A percentile compares a stretch with the other conserved stretches of the same genome.
These are phyloP conservation scores for Hipposideros armiger DNA, from an alignment of 2,113 vertebrate genomes.

Conservation along the genomic window DNA sequence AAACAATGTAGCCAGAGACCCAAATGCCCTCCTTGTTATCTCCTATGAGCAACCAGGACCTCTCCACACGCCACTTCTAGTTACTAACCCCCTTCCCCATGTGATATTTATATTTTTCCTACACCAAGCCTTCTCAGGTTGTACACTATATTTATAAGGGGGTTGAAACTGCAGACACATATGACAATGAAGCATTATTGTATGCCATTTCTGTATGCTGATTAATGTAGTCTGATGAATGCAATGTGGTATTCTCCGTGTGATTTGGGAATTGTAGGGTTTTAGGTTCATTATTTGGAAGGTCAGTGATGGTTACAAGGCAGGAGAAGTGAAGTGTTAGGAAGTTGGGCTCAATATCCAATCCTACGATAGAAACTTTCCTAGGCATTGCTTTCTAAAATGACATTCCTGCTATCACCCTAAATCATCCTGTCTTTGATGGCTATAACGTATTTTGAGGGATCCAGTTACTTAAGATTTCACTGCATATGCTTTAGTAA, in stretches of 20 bases:
- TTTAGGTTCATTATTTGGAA: background rate
- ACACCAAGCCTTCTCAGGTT: background rate
- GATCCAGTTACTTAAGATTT: background rate
- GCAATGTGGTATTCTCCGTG: background rate
- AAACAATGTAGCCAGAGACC: background rate
- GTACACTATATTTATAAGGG: background rate
- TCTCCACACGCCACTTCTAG: background rate
- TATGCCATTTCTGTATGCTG: background rate
- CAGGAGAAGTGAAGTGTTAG: background rate
- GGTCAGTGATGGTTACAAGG: background rate
- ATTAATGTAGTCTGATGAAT: background rate
- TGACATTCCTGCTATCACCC: background rate
- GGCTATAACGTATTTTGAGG: background rate
- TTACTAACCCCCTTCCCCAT: background rate
- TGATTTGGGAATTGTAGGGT: background rate
- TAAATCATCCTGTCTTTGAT: background rate
- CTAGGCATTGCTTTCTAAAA: background rate
- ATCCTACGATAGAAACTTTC: background rate
- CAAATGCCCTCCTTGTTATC: background rate
- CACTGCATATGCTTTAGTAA: background rate
- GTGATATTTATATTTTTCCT: background rate
- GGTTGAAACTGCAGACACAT: background rate
- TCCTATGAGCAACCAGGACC: background rate
- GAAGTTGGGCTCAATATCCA: background rate
- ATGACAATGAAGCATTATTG: background rate